Base-by-base conservation (phyloP, 2,888 invertebrate genomes). In the Archips xylosteana region DNA sequence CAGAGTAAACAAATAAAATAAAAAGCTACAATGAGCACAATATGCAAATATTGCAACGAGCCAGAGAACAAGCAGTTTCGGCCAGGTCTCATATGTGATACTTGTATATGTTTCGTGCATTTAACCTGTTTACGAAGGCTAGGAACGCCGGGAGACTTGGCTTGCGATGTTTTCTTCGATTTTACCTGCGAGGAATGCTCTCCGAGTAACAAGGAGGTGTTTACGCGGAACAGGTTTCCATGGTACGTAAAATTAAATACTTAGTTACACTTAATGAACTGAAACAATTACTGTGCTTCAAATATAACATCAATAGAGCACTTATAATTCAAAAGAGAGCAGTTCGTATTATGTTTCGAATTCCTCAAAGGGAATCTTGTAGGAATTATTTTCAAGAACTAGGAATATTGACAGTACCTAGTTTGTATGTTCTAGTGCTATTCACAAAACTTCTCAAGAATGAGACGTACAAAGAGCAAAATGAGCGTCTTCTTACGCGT, bases 81-180 rank as follows among this genome's bases (percentile, higher is more conserved):
- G 36, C 96, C 96, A 49, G 96, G 96, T 34, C 86, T 97, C 61
- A 88, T 93, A 66, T 97, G 97, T 81, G 88, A 89, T 47, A 88
- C 83, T 47, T 97, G 97, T 81, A 84, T 91, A 6, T 87, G 89
- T 76, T 94, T 94, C 77, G 95, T 97, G 10, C 97, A 97, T 83
- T 85, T 96, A 15, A 89, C 92, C 36, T 97, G 97, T 82, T 88
- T 97, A 47, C 94, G 95, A 77, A 92, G 96, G 36, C 95, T 95
- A 0, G 95, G 96, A 10, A 96, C 97, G 0, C 97, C 97, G 0
- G 96, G 96, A 0, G 96, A 96, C 76, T 94, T 97, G 13, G 84
- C 95, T 0, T 97, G 97, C 10, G 97, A 97, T 92, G 95, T 97
- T 3, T 97, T 97, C 86, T 97, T 97, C 78, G 95, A 95, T 77